Evolutionary conservation across 2,888 invertebrate genomes (phyloP), one percentile per base, ranked within the genome.

Genomic region (Aromia moschata): DNA sequence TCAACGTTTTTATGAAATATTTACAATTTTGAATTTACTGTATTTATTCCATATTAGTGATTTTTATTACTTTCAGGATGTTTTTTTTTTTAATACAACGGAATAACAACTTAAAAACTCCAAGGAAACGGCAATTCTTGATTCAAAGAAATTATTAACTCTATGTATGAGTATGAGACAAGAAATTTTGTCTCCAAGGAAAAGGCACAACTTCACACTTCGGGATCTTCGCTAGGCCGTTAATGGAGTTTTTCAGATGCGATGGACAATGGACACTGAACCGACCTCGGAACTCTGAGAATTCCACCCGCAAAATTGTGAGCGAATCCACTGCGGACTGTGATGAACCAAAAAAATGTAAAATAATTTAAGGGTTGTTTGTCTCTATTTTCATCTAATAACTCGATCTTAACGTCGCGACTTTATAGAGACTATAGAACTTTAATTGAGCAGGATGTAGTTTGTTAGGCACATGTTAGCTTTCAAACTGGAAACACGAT

Each of bases 211-310:
- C 71, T 71, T 71, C 67, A 68, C 70, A 65, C 66, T 64, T 66
- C 69, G 70, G 71, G 70, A 70, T 73, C 71, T 71, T 72, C 67
- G 66, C 70, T 67, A 56, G 62, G 69, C 69, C 68, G 71, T 73
- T 75, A 75, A 75, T 74, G 74, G 72, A 74, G 75, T 74, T 75
- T 74, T 71, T 73, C 69, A 67, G 67, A 51, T 60, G 70, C 61
- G 70, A 70, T 71, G 72, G 73, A 74, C 72, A 69, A 70, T 71
- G 72, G 73, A 74, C 72, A 69, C 57, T 60, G 41, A 54, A 64
- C 63, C 61, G 64, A 66, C 70, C 69, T 65, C 71, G 67, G 68
- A 70, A 71, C 70, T 70, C 66, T 60, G 61, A 65, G 68, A 72
- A 69, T 73, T 67, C 67, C 58, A 54, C 55, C 67, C 68, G 56